phyloP scores from a whole-genome alignment of 2,888 invertebrate species.

The Cheilosia urbana region DNA sequence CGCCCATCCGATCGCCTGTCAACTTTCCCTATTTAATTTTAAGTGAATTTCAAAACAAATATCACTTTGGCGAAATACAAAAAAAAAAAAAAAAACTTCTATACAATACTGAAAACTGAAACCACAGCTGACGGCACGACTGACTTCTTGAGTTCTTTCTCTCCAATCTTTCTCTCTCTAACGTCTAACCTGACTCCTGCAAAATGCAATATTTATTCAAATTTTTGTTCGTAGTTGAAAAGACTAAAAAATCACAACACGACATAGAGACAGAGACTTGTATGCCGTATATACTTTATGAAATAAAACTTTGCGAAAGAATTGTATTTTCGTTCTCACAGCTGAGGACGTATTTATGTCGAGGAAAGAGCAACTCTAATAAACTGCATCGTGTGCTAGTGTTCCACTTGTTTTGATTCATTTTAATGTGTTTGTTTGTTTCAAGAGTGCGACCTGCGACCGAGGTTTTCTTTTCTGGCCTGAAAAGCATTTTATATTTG shows the following conservation, averaged over 20 bases:
- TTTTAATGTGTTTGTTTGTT: slow-evolving; percentile 53
- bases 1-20: background rate
- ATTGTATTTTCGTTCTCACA: slow-evolving; percentile 24
- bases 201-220: slow-evolving; percentile 35
- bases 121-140: slow-evolving; percentile 25
- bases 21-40: slow-evolving; percentile 36
- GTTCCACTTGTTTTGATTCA: slow-evolving; percentile 54
- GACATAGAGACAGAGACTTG: slow-evolving; percentile 3
- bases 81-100: slow-evolving; percentile 11
- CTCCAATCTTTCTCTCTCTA: background rate
- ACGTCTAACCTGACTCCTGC: background rate
- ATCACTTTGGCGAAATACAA: slow-evolving; percentile 3
- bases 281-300: no score
- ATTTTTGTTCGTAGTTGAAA: slow-evolving; percentile 36
- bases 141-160: slow-evolving; percentile 4
- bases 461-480: slow-evolving; percentile 14
- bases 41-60: slow-evolving; percentile 43
- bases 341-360: slow-evolving; percentile 18
- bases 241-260: slow-evolving; percentile 22
- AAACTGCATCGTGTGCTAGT: slow-evolving; percentile 50
- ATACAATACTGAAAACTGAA: slow-evolving; percentile 16
- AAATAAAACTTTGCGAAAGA: slow-evolving; percentile 43
- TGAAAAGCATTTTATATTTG: background rate
- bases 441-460: slow-evolving; percentile 17
- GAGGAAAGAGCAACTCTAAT: slow-evolving; percentile 39